phyloP scores from a whole-genome alignment of 2,113 vertebrate species.

The Eubucco bourcierii region DNA sequence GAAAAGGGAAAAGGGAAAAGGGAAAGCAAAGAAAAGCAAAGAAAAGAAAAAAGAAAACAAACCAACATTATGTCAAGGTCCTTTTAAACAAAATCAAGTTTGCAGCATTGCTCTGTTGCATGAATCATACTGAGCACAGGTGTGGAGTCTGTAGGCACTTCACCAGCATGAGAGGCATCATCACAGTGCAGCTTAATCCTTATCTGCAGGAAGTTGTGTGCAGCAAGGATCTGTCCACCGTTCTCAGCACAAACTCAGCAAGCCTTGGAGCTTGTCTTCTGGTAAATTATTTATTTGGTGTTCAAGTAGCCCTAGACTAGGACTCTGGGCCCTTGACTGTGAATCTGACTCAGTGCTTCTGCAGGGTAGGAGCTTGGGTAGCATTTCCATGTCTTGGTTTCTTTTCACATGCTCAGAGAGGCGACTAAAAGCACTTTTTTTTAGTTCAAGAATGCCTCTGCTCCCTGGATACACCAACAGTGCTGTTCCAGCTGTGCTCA shows the following conservation, averaged over 20 bases:
- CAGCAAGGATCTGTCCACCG: not conserved
- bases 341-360: not conserved
- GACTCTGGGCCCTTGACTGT: not conserved
- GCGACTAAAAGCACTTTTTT: not conserved
- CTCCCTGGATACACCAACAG: not conserved
- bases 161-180: not conserved
- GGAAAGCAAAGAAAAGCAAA: no score
- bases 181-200: not conserved
- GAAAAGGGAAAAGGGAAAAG: no score
- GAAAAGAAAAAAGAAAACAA: no score
- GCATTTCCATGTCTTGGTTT: not conserved
- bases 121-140: rapidly evolving
- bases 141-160: not conserved
- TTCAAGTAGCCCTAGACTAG: not conserved
- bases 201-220: not conserved
- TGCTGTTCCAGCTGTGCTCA: not conserved
- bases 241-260: not conserved
- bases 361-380: not conserved
- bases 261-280: not conserved
- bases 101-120: rapidly evolving
- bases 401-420: not conserved
- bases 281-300: not conserved
- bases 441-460: not conserved
- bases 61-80: no score
- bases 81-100: not conserved